Percentiles rank a stretch among this genome's conserved stretches.
phyloP scores from a whole-genome alignment of 1,140 invertebrate genomes.

The Nymphalis io region DNA sequence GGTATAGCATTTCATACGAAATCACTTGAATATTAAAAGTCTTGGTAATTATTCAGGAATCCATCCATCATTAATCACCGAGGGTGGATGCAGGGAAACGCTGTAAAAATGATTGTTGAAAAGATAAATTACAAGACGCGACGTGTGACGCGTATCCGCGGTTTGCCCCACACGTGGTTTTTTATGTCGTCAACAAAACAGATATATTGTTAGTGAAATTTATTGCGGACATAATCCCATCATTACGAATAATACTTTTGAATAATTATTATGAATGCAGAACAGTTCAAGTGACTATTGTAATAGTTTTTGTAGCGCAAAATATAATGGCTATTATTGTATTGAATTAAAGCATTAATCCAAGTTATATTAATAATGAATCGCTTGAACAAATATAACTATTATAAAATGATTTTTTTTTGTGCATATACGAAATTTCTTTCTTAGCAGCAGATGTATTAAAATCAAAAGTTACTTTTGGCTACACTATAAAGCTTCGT shows the following conservation, averaged over 20 bases:
- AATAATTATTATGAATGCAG: conserved; percentile 42
- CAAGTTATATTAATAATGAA: too few species aligned
- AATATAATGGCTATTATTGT: background rate
- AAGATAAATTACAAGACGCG: conserved; percentile 77
- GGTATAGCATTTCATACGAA: conserved; percentile 37
- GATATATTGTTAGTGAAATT: conserved; percentile 57
- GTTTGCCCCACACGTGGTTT: conserved; percentile 57
- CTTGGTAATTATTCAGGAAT: conserved; percentile 81
- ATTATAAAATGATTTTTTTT: too few species aligned
- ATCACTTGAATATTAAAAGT: conserved; percentile 81
- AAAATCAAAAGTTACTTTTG: too few species aligned
- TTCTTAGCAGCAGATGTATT: too few species aligned
- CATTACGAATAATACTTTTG: conserved; percentile 46
- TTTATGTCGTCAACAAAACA: conserved; percentile 48
- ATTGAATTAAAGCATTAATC: too few species aligned
- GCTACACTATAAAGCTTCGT: too few species aligned
- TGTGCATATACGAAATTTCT: too few species aligned
- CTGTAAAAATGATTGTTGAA: conserved; percentile 78
- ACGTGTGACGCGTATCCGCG: conserved; percentile 68
- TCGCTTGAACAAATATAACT: too few species aligned
- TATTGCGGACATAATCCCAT: conserved; percentile 51
- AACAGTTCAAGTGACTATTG: conserved; percentile 1
- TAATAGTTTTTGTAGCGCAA: background rate
- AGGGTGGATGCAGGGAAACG: conserved; percentile 67
- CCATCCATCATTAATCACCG: conserved; percentile 80